A percentile compares a stretch with the other conserved stretches of the same genome.
phyloP scores from a whole-genome alignment of 2,888 invertebrate species.

The Hirtodrosophila histrioides region DNA sequence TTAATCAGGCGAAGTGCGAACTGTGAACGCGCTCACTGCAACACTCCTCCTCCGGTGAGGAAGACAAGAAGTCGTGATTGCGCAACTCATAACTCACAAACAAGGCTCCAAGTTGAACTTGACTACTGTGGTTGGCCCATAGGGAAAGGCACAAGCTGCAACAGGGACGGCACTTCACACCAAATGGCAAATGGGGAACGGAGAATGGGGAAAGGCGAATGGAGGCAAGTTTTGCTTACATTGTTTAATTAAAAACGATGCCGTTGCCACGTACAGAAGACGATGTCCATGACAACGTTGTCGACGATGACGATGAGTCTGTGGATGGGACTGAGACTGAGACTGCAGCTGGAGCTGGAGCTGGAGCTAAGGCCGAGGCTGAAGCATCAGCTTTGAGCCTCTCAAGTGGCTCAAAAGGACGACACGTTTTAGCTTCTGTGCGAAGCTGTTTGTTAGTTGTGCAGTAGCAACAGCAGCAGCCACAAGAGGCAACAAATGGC shows the following conservation, averaged over 20 bases:
- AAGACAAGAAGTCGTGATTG: constrained; percentile 84
- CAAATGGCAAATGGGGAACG: constrained; percentile 12
- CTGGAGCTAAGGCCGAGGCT: constrained; percentile 12
- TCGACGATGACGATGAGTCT: constrained; percentile 50
- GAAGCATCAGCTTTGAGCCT: constrained; percentile 31
- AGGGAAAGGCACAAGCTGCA: constrained; percentile 20
- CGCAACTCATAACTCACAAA: constrained; percentile 83
- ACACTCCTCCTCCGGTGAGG: constrained; percentile 9
- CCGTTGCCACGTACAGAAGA: constrained; percentile 56
- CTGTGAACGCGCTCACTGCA: constrained; percentile 13
- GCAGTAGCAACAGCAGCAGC: constrained; percentile 48
- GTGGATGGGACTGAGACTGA: constrained; percentile 21
- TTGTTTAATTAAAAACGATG: constrained; percentile 83
- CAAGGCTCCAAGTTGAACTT: constrained; percentile 59
- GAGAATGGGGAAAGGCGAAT: not conserved
- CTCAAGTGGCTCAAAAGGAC: constrained; percentile 76
- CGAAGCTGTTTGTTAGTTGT: constrained; percentile 61
- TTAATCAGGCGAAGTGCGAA: constrained; percentile 70
- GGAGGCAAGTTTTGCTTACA: constrained; percentile 64
- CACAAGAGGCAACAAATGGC: constrained; percentile 46
- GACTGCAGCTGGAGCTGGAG: constrained; percentile 14
- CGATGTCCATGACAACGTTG: constrained; percentile 71
- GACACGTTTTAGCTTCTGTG: constrained; percentile 80
- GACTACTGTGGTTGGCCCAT: constrained; percentile 42
- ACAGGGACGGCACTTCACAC: constrained; percentile 50